Evolutionary conservation across 2,113 vertebrate genomes (phyloP), one percentile per base, ranked within the genome.

Genomic region (Hemicordylus capensis): DNA sequence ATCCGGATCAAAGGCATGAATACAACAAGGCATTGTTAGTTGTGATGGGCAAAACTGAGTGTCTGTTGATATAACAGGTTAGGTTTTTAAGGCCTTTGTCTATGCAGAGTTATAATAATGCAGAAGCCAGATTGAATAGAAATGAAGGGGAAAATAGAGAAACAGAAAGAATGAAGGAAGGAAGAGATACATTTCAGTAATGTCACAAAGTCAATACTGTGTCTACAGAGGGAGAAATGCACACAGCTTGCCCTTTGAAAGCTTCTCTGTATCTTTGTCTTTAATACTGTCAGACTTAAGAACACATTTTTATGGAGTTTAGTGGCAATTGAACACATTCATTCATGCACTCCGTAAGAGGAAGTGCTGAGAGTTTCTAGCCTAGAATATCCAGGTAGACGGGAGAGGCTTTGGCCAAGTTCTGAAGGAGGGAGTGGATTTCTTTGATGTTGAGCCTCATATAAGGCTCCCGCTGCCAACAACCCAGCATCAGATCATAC

Each of bases 321-420:
- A 95, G 94, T 85, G 92, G 97, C 97, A 96, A 95, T 95, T 95
- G 93, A 93, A 94, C 95, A 95, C 93, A 93, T 94, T 93, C 90
- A 87, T 96, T 93, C 90, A 92, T 42, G 12, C 26, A 91, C 94
- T 90, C 92, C 90, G 34, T 89, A 94, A 90, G 90, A 88, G 91
- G 93, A 94, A 93, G 93, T 82, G 82, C 69, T 67, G 88, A 76
- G 85, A 91, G 86, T 84, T 63, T 90, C 97, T 97, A 99, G 95
- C 99, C 98, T 91, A 99, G 97, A 96, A 99, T 98, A 95, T 99
- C 99, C 96, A 99, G 97, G 95, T 99, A 99, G 79, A 99, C 98
- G 1, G 99, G 99, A 64, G 99, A 99, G 79, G 98, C 98, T 97
- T 99, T 99, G 94, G 98, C 98, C 96, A 99, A 97, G 93, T 98